phyloP scores from a whole-genome alignment of 2,888 invertebrate genomes.

The Parthenolecanium corni region DNA sequence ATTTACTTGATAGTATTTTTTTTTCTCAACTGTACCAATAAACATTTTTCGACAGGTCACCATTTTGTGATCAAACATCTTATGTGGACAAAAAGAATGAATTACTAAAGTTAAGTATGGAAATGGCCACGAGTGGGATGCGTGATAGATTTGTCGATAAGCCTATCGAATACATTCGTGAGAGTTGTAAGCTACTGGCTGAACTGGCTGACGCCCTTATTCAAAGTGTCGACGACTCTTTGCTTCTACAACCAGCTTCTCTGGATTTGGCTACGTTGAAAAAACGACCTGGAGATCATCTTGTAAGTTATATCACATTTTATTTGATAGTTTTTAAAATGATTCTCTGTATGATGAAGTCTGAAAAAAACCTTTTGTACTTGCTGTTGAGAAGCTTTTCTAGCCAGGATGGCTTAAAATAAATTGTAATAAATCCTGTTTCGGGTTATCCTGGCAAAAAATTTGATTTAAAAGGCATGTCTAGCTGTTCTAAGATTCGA shows the following conservation, averaged over 20 bases:
- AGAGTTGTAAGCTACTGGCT: conserved; percentile 61
- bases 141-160: conserved; percentile 78
- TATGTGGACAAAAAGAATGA: conserved; percentile 59
- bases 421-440: too few relatives aligned
- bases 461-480: too few relatives aligned
- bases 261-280: conserved; percentile 76
- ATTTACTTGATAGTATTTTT: not conserved
- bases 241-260: conserved; percentile 83
- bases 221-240: conserved; percentile 75
- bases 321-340: not conserved
- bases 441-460: too few relatives aligned
- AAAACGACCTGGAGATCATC: conserved; percentile 68
- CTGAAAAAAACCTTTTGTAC: too few relatives aligned
- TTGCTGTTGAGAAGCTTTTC: too few relatives aligned
- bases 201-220: conserved; percentile 74
- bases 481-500: too few relatives aligned
- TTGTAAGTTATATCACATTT: conserved; percentile 41
- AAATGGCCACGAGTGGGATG: conserved; percentile 83
- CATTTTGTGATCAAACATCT: conserved; percentile 52
- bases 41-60: conserved; percentile 40
- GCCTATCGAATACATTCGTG: conserved; percentile 63
- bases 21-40: too few relatives aligned
- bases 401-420: too few relatives aligned
- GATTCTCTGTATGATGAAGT: not conserved
- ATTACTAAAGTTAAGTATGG: conserved; percentile 64